Percentiles rank a stretch among this genome's conserved stretches.
These are phyloP conservation scores for Ochotona princeps DNA, from an alignment of 2,113 vertebrate species.

Conservation along the genomic window DNA sequence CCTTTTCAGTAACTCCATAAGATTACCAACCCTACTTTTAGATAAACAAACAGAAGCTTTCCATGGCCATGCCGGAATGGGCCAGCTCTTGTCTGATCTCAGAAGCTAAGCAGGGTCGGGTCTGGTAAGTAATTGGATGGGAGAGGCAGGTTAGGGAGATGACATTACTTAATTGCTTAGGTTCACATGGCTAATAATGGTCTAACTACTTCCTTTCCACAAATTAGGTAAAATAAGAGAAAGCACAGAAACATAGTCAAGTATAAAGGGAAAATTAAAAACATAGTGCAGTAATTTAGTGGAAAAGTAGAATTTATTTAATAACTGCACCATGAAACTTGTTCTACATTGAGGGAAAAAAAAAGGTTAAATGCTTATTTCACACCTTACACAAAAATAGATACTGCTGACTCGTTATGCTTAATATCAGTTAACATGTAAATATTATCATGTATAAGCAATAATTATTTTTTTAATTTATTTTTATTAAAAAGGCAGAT, in stretches of 20 bases:
- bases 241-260: slow-evolving; percentile 14
- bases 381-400: slow-evolving; percentile 34
- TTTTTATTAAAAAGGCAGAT: not conserved
- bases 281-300: slow-evolving; percentile 35
- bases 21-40: slow-evolving; percentile 10
- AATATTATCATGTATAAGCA: not conserved
- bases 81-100: no score
- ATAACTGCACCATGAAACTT: not conserved
- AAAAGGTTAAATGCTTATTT: slow-evolving; percentile 37
- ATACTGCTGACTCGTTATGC: not conserved
- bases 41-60: not conserved
- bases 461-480: not conserved
- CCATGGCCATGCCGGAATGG: no score
- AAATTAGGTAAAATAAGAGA: slow-evolving; percentile 27
- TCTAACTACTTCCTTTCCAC: not conserved
- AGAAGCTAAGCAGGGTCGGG: no score
- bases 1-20: not conserved
- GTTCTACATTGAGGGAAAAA: not conserved
- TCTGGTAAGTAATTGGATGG: no score
- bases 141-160: not conserved
- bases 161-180: not conserved
- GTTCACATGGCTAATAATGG: slow-evolving; percentile 7
- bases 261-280: not conserved
- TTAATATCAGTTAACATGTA: not conserved
- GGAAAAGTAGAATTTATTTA: slow-evolving; percentile 5